Conservation (phyloP, 2,113 vertebrate species). For the Synchiropus splendidus region DNA sequence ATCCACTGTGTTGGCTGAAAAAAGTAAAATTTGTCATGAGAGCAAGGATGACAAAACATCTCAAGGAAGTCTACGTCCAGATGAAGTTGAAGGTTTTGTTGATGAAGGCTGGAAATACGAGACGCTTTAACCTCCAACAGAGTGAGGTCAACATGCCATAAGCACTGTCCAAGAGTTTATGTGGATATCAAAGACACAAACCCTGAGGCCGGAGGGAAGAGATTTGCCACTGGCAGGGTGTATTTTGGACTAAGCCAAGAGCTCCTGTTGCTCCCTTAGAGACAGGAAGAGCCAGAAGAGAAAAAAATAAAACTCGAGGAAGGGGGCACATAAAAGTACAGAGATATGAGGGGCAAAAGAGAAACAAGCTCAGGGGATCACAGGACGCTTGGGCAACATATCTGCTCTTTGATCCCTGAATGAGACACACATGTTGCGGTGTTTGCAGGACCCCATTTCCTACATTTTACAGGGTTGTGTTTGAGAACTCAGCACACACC, state of each 20-base stretch:
- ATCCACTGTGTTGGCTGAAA: no score
- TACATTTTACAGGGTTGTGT: no score
- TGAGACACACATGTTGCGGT: slow-evolving; percentile 50
- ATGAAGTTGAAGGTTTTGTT: no score
- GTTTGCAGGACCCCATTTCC: not conserved
- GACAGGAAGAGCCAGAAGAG: slow-evolving; percentile 11
- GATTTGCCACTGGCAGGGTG: slow-evolving; percentile 4
- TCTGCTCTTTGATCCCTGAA: slow-evolving; percentile 56
- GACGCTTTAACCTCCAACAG: no score
- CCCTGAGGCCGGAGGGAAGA: slow-evolving; percentile 13
- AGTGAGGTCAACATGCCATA: slow-evolving; percentile 25
- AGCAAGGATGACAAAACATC: no score
- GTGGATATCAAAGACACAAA: slow-evolving; percentile 21
- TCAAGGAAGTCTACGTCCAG: no score
- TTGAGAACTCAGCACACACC: not conserved
- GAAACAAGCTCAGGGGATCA: slow-evolving; percentile 10
- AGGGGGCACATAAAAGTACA: slow-evolving; percentile 17
- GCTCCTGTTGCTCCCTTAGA: not conserved
- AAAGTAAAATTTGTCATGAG: no score
- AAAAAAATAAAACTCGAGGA: slow-evolving; percentile 7
- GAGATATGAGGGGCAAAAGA: slow-evolving; percentile 13
- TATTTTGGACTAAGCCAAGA: slow-evolving; percentile 11
- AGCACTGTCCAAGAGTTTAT: slow-evolving; percentile 22
- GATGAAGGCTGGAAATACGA: no score
- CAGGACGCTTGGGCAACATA: slow-evolving; percentile 19